These are phyloP conservation scores for Plemyria rubiginata DNA, from an alignment of 2,888 invertebrate species.

Conservation along the genomic window DNA sequence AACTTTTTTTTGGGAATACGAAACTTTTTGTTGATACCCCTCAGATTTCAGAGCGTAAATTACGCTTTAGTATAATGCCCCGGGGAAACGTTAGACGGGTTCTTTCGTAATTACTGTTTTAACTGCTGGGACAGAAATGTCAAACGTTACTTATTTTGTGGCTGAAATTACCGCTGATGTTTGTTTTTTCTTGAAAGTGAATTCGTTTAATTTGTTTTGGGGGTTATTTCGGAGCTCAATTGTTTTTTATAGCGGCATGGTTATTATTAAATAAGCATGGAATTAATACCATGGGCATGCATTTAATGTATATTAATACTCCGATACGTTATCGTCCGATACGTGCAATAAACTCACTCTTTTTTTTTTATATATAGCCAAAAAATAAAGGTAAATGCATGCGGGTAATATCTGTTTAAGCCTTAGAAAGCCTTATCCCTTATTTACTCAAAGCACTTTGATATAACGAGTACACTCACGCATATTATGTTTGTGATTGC, in stretches of 20 bases:
- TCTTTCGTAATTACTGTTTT: slow-evolving; percentile 81
- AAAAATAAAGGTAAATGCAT: not conserved
- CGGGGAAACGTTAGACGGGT: slow-evolving; percentile 80
- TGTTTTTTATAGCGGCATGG: slow-evolving; percentile 1
- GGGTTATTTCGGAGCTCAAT: slow-evolving; percentile 42
- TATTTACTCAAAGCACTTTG: slow-evolving; percentile 63
- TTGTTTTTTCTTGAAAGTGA: slow-evolving; percentile 42
- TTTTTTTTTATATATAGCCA: too few relatives aligned
- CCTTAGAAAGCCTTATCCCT: not conserved
- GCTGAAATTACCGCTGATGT: slow-evolving; percentile 61
- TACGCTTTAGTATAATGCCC: slow-evolving; percentile 80
- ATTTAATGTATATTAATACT: too few relatives aligned
- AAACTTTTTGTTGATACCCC: slow-evolving; percentile 57
- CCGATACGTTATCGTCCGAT: too few relatives aligned
- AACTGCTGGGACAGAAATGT: slow-evolving; percentile 79
- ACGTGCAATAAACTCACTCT: too few relatives aligned
- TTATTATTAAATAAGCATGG: not conserved
- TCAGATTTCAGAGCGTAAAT: slow-evolving; percentile 80
- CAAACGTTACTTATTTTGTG: slow-evolving; percentile 75
- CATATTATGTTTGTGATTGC: slow-evolving; percentile 60
- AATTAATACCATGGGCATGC: too few relatives aligned
- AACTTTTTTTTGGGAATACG: slow-evolving; percentile 43
- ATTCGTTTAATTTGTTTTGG: slow-evolving; percentile 35
- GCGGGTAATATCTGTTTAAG: not conserved
- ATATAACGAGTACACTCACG: slow-evolving; percentile 69